Conservation (phyloP, 2,888 invertebrate species). For the Acleris emargana region DNA sequence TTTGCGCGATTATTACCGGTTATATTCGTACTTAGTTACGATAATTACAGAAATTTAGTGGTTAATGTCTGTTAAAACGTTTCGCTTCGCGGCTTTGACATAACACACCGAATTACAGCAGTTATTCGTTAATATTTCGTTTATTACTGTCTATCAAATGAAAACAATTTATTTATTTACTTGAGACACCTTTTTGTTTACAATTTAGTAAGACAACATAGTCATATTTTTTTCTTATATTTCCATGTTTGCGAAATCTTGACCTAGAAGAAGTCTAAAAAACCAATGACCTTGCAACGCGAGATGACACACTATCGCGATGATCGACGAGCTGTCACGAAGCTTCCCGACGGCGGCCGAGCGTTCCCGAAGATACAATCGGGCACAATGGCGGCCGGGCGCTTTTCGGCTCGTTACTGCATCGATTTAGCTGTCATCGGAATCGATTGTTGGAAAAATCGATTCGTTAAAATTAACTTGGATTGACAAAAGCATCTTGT, state of each 20-base stretch:
- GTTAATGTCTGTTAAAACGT: constrained; percentile 30
- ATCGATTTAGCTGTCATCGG: constrained; percentile 59
- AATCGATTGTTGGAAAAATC: constrained; percentile 39
- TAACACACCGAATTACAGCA: neutral
- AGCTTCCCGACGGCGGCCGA: constrained; percentile 42
- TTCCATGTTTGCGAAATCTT: neutral
- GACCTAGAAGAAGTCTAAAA: constrained; percentile 15
- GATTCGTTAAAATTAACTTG: constrained; percentile 1
- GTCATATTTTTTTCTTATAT: neutral
- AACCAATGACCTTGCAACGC: constrained; percentile 54
- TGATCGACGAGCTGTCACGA: constrained; percentile 63
- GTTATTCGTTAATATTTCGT: neutral
- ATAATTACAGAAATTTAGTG: constrained; percentile 33
- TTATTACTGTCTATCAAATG: neutral
- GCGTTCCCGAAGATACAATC: constrained; percentile 36
- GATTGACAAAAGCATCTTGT: constrained; percentile 1
- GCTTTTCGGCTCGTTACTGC: constrained; percentile 52
- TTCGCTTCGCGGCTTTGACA: constrained; percentile 5
- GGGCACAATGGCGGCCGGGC: constrained; percentile 48
- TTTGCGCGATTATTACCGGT: constrained; percentile 34
- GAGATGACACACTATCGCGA: constrained; percentile 53
- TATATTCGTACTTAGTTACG: constrained; percentile 34
- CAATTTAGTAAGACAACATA: neutral
- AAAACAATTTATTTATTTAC: neutral
- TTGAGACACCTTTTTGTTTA: neutral